A percentile compares a stretch with the other conserved stretches of the same genome.
Evolutionary conservation across 2,888 invertebrate species (phyloP).

Genomic region (Hyalella azteca): DNA sequence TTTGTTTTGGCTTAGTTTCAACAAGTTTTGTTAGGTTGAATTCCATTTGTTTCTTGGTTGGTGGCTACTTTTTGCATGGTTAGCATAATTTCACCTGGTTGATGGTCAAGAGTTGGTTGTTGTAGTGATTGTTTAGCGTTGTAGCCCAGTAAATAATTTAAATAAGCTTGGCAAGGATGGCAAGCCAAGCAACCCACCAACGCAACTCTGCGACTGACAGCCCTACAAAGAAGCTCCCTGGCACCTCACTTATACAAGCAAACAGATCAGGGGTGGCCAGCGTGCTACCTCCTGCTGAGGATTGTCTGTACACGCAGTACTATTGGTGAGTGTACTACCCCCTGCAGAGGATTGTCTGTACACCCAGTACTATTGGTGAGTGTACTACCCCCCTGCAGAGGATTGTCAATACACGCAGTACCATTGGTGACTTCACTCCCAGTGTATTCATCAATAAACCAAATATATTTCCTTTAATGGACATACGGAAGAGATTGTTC

Average conservation of each 20-base stretch:
- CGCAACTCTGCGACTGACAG: conserved; percentile 50
- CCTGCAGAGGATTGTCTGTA: not conserved
- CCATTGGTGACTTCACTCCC: too few species aligned
- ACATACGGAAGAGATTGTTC: too few species aligned
- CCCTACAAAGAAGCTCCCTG: conserved; percentile 41
- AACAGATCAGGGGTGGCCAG: conserved; percentile 48
- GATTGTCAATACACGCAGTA: too few species aligned
- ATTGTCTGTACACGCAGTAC: conserved; percentile 53
- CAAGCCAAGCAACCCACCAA: conserved; percentile 51
- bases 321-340: conserved; percentile 49
- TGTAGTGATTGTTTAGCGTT: not conserved
- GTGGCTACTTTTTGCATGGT: not conserved
- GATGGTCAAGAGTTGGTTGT: not conserved
- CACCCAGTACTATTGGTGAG: not conserved
- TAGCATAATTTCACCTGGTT: not conserved
- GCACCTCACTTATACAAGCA: not conserved
- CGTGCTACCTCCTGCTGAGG: conserved; percentile 50
- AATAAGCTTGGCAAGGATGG: not conserved
- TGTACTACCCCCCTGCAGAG: not conserved
- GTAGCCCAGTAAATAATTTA: not conserved
- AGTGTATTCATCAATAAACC: too few species aligned
- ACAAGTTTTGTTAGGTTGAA: too few species aligned
- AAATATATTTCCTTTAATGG: too few species aligned
- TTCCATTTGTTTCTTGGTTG: not conserved
- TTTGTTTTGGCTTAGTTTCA: too few species aligned